Conservation (phyloP, 2,113 vertebrate species). For the Heterochromis multidens region DNA sequence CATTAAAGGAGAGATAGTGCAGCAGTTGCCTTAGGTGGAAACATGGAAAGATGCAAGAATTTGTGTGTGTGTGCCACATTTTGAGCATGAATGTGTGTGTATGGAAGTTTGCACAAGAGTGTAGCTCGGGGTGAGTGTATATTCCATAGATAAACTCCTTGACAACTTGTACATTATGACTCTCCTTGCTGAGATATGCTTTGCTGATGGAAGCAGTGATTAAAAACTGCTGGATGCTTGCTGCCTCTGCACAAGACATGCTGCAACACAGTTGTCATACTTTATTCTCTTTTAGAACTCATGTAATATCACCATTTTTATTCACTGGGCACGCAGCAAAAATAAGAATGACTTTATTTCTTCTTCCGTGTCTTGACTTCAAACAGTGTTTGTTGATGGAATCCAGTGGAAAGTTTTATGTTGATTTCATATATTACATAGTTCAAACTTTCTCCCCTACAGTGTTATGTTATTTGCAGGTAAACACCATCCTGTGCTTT, state of each 20-base stretch:
- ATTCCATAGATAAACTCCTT: slow-evolving; percentile 55
- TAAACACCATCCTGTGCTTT: not conserved
- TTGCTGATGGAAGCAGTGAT: slow-evolving; percentile 56
- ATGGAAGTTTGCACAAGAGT: not conserved
- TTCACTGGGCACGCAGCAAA: not conserved
- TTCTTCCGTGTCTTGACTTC: not conserved
- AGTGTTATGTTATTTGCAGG: not conserved
- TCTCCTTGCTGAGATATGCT: slow-evolving; percentile 55
- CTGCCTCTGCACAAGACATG: slow-evolving; percentile 18
- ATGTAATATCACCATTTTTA: not conserved
- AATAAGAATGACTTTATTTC: not conserved
- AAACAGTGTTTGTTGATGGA: not conserved
- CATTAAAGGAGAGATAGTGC: slow-evolving; percentile 38
- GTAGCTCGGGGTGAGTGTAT: slow-evolving; percentile 23
- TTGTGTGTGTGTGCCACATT: not conserved
- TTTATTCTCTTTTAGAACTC: not conserved
- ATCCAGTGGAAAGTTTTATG: too few species aligned
- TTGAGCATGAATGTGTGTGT: not conserved
- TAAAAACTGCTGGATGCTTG: slow-evolving; percentile 41
- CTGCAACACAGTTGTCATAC: not conserved
- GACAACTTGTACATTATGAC: slow-evolving; percentile 52
- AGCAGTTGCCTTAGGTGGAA: slow-evolving; percentile 21
- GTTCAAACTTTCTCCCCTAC: not conserved
- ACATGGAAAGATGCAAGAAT: not conserved
- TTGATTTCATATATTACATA: not conserved